Evolutionary conservation across 2,797 vertebrate genomes (phyloP).

Genomic region (Margarornis squamiger): DNA sequence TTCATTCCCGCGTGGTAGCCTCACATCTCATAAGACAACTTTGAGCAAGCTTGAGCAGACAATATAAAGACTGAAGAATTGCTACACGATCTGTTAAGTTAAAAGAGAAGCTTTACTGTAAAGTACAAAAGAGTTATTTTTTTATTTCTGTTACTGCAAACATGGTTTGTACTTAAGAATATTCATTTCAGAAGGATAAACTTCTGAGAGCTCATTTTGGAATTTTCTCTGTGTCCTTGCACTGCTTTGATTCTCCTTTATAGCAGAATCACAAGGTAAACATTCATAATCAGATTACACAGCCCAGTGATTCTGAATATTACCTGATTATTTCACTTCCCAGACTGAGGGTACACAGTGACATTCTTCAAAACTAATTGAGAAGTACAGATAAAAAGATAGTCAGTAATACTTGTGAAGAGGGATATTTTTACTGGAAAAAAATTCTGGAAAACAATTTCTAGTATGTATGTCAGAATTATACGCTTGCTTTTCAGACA

Average conservation of each 20-base stretch:
- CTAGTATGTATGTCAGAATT: background rate
- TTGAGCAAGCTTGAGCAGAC: background rate
- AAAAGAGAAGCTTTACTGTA: background rate
- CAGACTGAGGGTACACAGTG: background rate
- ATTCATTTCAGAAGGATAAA: background rate
- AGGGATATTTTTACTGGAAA: background rate
- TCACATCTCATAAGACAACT: background rate
- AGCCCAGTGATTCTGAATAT: conserved; percentile 46
- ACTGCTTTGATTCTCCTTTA: conserved; percentile 12
- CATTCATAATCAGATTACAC: conserved; percentile 45
- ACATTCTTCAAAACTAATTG: conserved; percentile 35
- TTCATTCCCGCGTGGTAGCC: background rate
- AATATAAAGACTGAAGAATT: background rate
- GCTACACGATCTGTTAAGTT: background rate
- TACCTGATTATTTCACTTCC: conserved; percentile 42
- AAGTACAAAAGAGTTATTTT: background rate
- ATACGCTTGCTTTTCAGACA: background rate
- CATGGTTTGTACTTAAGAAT: background rate
- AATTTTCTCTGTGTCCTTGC: background rate
- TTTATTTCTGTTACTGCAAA: background rate
- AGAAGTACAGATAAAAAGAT: conserved; percentile 2
- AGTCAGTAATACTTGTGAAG: background rate
- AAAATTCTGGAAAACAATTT: background rate
- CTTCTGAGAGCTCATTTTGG: background rate
- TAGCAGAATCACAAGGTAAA: conserved; percentile 38